Base-by-base conservation (phyloP, 2,797 vertebrate genomes). In the Lateolabrax maculatus region DNA sequence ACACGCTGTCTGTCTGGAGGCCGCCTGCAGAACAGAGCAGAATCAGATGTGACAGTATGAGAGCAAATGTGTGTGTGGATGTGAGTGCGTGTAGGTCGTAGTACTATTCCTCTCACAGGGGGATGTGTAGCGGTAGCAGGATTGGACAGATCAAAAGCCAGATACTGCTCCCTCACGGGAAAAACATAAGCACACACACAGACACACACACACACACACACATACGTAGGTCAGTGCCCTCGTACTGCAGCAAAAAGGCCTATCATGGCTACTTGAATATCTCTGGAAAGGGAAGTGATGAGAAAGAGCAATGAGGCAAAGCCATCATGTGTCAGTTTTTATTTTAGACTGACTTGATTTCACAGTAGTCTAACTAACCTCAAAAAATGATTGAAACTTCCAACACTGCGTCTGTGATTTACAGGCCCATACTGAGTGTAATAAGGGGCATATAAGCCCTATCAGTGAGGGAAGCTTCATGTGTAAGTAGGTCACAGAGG, bases 1-100 rank as follows among this genome's bases (percentile, higher is more conserved):
- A 75, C 29, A 15, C 34, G 0, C 15, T 0, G 73, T 66, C 66
- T 71, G 70, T 81, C 77, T 79, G 77, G 65, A 70, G 68, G 84
- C 86, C 62, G 75, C 61, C 41, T 83, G 68, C 80, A 79, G 79
- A 78, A 53, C 67, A 41, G 52, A 75, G 68, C 56, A 64, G 66
- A 86, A 92, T 92, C 70, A 75, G 62, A 91, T 87, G 86, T 87
- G 93, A 93, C 91, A 90, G 86, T 88, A 86, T 87, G 86, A 78
- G 85, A 85, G 84, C 56, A 27, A 21, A 0, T 62, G 55, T 72
- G 63, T 67, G 60, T 57, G 61, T 51, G 44, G 43, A 65, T 63
- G 44, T 57, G 52, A 55, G 52, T 60, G 62, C 18, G 63, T 29
- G 44, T 16, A 9, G n/a, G 56, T 71, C 49, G 12, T 41, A 51